Base-by-base conservation (phyloP, 2,888 invertebrate genomes). In the Nephrotoma appendiculata region DNA sequence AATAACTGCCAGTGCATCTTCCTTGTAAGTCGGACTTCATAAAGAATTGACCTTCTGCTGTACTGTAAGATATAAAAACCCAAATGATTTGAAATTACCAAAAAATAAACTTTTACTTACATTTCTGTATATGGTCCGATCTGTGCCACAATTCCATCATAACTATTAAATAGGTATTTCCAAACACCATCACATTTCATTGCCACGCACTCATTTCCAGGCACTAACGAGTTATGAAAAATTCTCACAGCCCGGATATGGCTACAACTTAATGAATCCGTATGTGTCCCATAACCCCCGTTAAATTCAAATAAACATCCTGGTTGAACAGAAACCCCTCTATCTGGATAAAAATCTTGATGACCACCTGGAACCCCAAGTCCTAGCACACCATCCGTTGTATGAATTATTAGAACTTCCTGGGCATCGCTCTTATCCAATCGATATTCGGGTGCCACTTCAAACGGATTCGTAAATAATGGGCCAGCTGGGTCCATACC, bases 401-500 rank as follows among this genome's bases (percentile, higher is more conserved):
- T 91, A 88, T 91, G 91, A 87, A 91, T 87, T 86, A 91, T 90
- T 88, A 91, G 91, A 0, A 91, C 91, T 87, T 89, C 91, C 87
- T 89, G 89, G 41, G 90, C 91, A 88, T 91, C 91, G 0, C 88
- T 89, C 45, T 88, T 87, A 87, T 91, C 92, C 42, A 91, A 87
- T 1, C 91, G 89, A 87, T 90, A 91, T 85, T 89, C 88, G 15
- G 89, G 85, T 19, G 90, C 89, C 7, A 91, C 90, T 15, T 89
- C 90, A 1, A 90, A 89, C 1, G 91, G 91, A 87, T 91, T 86
- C 0, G 91, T 90, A 87, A 92, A 91, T 9, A 91, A 88, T 9
- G 92, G 91, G 5, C 91, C 91, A 1, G 92, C 92, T 83, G 91
- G 92, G 89, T 91, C 91, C 85, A 91, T 88, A 6, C 91, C 91